Base-by-base conservation (phyloP, 2,888 invertebrate species). In the Schrankia costaestrigalis region DNA sequence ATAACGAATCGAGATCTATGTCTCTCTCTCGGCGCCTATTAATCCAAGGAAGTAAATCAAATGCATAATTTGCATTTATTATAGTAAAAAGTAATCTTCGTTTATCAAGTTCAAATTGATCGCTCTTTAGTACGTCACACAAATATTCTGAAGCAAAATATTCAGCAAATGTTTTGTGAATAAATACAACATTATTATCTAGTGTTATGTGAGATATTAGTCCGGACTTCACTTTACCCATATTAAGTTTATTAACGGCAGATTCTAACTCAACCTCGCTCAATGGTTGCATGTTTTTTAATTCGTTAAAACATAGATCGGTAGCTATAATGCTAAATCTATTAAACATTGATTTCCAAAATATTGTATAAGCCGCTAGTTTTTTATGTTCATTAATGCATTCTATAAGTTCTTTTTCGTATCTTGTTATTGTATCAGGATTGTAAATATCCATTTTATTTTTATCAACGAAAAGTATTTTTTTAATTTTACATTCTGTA, bases 381-480 rank as follows among this genome's bases (percentile, higher is more conserved):
- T 32, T 42, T 23, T 31, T 38, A 17, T 43, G 45, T 9, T 3
- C 26, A 3, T 11, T n/a, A 12, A 31, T 17, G 26, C 26, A 22
- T 5, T 28, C 3, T 2, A n/a, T 22, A 5, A 21, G 13, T 26
- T 11, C 24, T 26, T 9, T 33, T 5, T 21, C 17, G 18, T 21
- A 26, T 10, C 39, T 5, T n/a, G 3, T 5, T 9, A 28, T 24
- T 8, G 31, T 33, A 31, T 44, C 35, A 2, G 46, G 44, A 4
- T 22, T 44, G 11, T 27, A 28, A 2, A 37, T 11, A 7, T 46
- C 34, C 18, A 25, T 46, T 23, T 34, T 17, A 9, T 34, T 40
- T 31, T 40, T 44, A 15, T 41, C 44, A 14, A 36, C 10, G 18
- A 40, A 40, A 4, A 26, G 31, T 35, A 36, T 44, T 8, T 15